A percentile compares a stretch with the other conserved stretches of the same genome.
phyloP scores from a whole-genome alignment of 2,888 invertebrate genomes.

The Tenthredo distinguenda region DNA sequence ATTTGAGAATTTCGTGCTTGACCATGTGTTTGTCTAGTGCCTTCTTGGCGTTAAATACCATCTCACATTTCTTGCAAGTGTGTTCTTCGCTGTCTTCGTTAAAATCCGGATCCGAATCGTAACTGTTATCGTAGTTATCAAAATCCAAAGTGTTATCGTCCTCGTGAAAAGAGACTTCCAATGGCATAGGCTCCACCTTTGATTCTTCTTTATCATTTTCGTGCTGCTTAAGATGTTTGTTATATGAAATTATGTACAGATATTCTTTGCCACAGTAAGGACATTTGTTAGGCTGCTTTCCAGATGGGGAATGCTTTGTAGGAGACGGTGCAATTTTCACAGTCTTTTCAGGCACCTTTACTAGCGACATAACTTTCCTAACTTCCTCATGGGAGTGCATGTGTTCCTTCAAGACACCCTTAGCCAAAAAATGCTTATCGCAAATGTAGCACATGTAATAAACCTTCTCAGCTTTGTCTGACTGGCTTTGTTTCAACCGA shows the following conservation, averaged over 20 bases:
- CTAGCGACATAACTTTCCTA: constrained; percentile 67
- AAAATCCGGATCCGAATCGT: constrained; percentile 60
- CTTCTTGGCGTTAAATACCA: constrained; percentile 64
- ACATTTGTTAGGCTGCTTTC: constrained; percentile 73
- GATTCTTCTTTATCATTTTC: constrained; percentile 67
- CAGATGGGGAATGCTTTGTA: constrained; percentile 66
- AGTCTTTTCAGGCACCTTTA: constrained; percentile 64
- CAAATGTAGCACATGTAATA: constrained; percentile 75
- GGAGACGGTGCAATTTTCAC: constrained; percentile 54
- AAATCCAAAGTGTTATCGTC: constrained; percentile 65
- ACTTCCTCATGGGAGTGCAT: constrained; percentile 76
- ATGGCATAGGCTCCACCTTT: constrained; percentile 62
- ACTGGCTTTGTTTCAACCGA: constrained; percentile 68
- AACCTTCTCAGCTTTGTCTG: constrained; percentile 69
- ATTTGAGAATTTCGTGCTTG: constrained; percentile 65
- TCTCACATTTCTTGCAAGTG: constrained; percentile 65
- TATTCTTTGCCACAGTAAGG: constrained; percentile 76
- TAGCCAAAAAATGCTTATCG: constrained; percentile 74
- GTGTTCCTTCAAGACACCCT: constrained; percentile 73
- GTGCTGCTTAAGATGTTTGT: constrained; percentile 74
- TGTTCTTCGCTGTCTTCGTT: constrained; percentile 54
- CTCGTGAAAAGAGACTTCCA: constrained; percentile 68
- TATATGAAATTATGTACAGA: constrained; percentile 74
- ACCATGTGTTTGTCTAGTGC: constrained; percentile 65
- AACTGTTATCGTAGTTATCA: constrained; percentile 57